Evolutionary conservation across 2,888 invertebrate species (phyloP).

Genomic region (Phymatocera aterrima): DNA sequence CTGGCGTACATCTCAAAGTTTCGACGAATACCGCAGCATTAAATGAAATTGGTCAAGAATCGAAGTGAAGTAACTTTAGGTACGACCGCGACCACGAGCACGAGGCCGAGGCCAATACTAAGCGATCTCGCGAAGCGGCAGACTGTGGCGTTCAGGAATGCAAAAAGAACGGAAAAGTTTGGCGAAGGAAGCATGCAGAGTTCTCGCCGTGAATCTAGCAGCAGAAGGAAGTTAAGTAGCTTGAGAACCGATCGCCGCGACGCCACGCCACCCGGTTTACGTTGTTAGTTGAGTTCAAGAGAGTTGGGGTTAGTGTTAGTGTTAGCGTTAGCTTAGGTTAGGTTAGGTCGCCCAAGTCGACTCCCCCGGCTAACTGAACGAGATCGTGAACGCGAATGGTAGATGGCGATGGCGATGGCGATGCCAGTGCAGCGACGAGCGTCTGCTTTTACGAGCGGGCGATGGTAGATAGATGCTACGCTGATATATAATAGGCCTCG

Average conservation of each 20-base stretch:
- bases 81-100: no score
- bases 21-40: no score
- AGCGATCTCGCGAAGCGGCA: no score
- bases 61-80: no score
- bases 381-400: no score
- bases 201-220: slow-evolving; percentile 16
- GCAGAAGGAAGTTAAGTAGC: slow-evolving; percentile 31
- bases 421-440: not conserved
- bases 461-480: slow-evolving; percentile 5
- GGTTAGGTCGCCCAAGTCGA: not conserved
- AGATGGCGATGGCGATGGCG: not conserved
- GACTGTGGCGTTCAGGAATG: no score
- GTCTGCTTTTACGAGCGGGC: slow-evolving; percentile 14
- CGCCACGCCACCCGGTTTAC: no score
- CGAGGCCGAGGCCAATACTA: no score
- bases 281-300: not conserved
- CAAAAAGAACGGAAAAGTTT: not conserved
- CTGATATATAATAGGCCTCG: slow-evolving; percentile 36
- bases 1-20: no score
- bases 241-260: slow-evolving; percentile 33
- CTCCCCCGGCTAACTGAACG: no score
- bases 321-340: not conserved
- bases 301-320: not conserved
- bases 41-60: no score
- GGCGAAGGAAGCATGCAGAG: slow-evolving; percentile 28